Percentiles rank a stretch among this genome's conserved stretches.
Conservation (phyloP, 2,797 vertebrate species). For the Crocodylus rhombifer region DNA sequence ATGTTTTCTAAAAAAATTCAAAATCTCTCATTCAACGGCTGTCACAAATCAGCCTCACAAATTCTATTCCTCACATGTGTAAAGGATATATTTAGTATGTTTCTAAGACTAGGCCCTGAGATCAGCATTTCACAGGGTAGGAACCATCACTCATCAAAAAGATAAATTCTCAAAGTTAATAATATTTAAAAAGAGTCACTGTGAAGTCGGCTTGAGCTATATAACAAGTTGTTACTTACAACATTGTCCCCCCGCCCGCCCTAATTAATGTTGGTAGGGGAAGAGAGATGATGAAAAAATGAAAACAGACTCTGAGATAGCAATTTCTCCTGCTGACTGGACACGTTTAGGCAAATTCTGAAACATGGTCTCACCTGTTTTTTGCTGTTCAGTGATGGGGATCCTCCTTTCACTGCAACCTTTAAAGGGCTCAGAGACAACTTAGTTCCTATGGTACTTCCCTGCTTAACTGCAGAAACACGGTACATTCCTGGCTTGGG, state of each 20-base stretch:
- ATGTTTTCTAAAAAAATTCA: neutral
- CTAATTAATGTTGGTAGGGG: constrained; percentile 29
- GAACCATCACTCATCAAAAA: neutral
- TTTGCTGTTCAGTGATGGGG: constrained; percentile 28
- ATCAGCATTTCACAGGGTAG: neutral
- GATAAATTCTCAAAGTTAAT: neutral
- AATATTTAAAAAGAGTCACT: neutral
- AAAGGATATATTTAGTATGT: neutral
- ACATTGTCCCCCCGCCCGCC: constrained; percentile 12
- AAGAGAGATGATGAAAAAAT: constrained; percentile 23
- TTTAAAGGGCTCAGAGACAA: neutral
- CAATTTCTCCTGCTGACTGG: constrained; percentile 56
- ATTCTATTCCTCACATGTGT: neutral
- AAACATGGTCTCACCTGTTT: constrained; percentile 56
- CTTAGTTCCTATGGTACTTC: neutral
- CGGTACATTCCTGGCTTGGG: too few species aligned
- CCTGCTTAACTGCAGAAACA: neutral
- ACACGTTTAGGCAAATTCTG: constrained; percentile 41
- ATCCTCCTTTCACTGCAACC: too few species aligned
- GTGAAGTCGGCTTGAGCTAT: neutral
- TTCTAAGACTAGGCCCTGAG: neutral
- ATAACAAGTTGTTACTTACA: neutral
- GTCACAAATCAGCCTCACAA: neutral
- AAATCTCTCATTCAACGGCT: neutral
- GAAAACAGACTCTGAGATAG: constrained; percentile 16